Conservation (phyloP, 1,140 invertebrate species). For the Drosophila funebris region DNA sequence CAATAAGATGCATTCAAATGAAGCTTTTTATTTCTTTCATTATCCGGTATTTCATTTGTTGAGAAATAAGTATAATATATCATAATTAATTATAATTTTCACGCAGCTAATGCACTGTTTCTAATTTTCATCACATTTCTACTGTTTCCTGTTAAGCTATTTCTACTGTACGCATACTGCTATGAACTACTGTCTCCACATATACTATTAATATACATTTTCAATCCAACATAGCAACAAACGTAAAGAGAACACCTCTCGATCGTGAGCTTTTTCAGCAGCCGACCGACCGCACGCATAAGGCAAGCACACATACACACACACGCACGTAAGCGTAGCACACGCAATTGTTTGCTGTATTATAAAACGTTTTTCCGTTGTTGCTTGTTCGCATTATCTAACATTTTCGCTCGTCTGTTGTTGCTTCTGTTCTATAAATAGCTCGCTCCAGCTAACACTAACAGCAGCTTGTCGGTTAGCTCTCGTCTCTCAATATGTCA, state of each 20-base stretch:
- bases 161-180: not conserved
- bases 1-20: too few relatives aligned
- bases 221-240: slow-evolving; percentile 11
- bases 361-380: not conserved
- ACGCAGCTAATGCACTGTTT: too few relatives aligned
- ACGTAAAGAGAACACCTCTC: not conserved
- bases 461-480: slow-evolving; percentile 7
- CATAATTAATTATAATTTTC: too few relatives aligned
- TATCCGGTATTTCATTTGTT: too few relatives aligned
- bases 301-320: not conserved
- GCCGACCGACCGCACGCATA: not conserved
- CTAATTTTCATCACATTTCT: too few relatives aligned
- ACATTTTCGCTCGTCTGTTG: slow-evolving; percentile 8
- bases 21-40: too few relatives aligned
- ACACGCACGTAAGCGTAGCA: not conserved
- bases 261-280: not conserved
- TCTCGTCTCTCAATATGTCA: not conserved
- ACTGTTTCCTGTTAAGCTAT: too few relatives aligned
- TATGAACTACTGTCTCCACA: not conserved
- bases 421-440: slow-evolving; percentile 40
- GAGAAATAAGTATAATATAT: too few relatives aligned
- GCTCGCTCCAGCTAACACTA: not conserved
- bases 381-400: slow-evolving; percentile 22
- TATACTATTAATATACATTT: not conserved
- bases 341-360: slow-evolving; percentile 7